phyloP scores from a whole-genome alignment of 2,888 invertebrate species.

The Athalia cordata region DNA sequence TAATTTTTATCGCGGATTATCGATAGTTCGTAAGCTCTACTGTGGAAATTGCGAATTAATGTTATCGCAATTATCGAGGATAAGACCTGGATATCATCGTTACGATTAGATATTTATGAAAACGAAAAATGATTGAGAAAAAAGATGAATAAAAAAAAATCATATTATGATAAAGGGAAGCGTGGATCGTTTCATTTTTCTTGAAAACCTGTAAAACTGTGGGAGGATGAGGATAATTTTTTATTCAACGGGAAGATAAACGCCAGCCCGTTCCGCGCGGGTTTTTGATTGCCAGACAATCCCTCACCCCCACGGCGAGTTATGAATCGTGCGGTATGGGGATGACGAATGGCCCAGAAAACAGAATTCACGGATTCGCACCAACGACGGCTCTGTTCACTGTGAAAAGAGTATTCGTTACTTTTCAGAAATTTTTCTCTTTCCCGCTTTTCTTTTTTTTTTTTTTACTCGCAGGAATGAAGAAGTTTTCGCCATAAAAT shows the following conservation, averaged over 20 bases:
- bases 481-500: too few relatives aligned
- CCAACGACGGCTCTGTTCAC: neutral
- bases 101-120: neutral
- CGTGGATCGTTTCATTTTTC: neutral
- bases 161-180: neutral
- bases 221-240: neutral
- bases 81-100: neutral
- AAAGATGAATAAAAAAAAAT: too few relatives aligned
- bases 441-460: too few relatives aligned
- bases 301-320: neutral
- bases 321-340: neutral
- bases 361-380: slow-evolving; percentile 9
- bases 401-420: slow-evolving; percentile 13
- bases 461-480: too few relatives aligned
- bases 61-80: neutral
- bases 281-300: slow-evolving; percentile 34
- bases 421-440: neutral
- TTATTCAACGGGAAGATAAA: neutral
- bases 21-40: too few relatives aligned
- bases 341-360: slow-evolving; percentile 23
- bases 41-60: too few relatives aligned
- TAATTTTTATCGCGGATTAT: neutral
- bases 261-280: neutral
- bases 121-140: neutral
- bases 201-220: neutral